Conservation (phyloP, 1,140 invertebrate species). For the Fopius arisanus region DNA sequence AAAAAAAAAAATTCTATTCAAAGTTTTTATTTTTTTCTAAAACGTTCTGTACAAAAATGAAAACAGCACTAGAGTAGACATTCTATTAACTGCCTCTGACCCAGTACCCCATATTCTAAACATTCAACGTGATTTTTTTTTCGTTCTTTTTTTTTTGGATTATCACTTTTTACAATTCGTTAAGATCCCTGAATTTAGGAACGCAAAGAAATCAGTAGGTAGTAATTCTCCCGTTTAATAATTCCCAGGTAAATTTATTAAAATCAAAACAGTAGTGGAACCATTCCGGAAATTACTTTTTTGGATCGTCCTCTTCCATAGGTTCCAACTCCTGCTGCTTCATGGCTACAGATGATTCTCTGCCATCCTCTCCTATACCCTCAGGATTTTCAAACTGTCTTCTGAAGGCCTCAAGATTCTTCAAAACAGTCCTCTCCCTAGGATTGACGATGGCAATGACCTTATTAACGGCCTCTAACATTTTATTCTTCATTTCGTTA, state of each 20-base stretch:
- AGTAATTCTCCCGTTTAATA: no score
- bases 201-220: no score
- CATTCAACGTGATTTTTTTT: no score
- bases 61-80: no score
- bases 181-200: no score
- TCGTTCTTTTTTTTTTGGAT: no score
- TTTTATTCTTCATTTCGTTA: slow-evolving; percentile 41
- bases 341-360: background rate
- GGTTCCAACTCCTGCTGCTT: background rate
- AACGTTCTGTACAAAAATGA: slow-evolving; percentile 22
- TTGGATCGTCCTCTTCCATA: background rate
- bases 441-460: slow-evolving; percentile 44
- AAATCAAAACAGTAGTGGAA: no score
- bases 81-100: no score
- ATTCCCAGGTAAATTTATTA: no score
- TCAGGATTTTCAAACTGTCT: slow-evolving; percentile 30
- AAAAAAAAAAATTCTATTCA: no score
- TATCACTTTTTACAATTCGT: no score
- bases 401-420: slow-evolving; percentile 42
- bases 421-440: slow-evolving; percentile 37
- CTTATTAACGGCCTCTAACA: slow-evolving; percentile 44
- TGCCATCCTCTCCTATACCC: background rate
- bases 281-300: slow-evolving; percentile 24
- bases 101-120: no score
- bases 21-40: background rate